Conservation (phyloP, 1,140 invertebrate genomes). For the Dryas iulia region DNA sequence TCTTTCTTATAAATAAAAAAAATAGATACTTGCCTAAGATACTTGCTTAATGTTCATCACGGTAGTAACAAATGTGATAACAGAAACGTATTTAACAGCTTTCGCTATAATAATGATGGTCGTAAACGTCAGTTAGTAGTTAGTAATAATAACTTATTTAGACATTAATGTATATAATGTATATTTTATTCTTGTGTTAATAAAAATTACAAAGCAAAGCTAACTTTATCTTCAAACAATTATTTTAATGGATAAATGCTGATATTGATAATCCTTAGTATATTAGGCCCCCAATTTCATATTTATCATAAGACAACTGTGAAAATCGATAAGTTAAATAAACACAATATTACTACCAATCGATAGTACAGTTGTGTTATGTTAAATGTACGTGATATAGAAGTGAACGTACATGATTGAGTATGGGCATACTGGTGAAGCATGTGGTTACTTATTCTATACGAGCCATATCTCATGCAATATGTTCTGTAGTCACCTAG, state of each 20-base stretch:
- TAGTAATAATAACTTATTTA: constrained; percentile 6
- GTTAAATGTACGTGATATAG: constrained; percentile 11
- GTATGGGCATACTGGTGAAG: constrained; percentile 52
- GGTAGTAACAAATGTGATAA: not conserved
- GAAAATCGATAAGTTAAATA: not conserved
- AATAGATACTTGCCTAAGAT: not conserved
- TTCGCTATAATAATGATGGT: not conserved
- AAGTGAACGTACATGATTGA: constrained; percentile 66
- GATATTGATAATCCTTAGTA: not conserved
- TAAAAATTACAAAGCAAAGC: too few relatives aligned
- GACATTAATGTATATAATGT: not conserved
- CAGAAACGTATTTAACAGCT: constrained; percentile 16
- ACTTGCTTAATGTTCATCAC: not conserved
- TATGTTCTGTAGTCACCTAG: constrained; percentile 66
- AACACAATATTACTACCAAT: not conserved
- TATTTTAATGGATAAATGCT: too few relatives aligned
- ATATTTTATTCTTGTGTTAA: not conserved
- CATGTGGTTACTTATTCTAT: constrained; percentile 67
- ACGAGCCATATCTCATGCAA: constrained; percentile 69
- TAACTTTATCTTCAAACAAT: too few relatives aligned
- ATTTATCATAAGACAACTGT: not conserved
- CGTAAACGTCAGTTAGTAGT: not conserved
- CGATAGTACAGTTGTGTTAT: constrained; percentile 5
- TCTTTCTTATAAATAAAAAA: not conserved
- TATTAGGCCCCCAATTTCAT: not conserved